These are phyloP conservation scores for Agrochola lota DNA, from an alignment of 2,888 invertebrate genomes.

Conservation along the genomic window DNA sequence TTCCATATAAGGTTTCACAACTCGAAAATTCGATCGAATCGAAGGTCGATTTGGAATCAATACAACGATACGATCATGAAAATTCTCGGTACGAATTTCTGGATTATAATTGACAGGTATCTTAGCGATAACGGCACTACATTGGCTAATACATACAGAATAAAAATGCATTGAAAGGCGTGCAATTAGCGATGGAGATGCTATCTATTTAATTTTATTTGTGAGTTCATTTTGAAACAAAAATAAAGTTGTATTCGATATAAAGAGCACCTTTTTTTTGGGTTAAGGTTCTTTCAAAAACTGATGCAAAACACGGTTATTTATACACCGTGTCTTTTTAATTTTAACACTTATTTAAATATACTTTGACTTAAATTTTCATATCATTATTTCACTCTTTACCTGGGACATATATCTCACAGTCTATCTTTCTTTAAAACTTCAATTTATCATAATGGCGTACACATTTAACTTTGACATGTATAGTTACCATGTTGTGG, in stretches of 20 bases:
- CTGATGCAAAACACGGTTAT: not conserved
- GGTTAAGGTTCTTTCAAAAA: conserved; percentile 46
- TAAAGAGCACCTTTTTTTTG: conserved; percentile 25
- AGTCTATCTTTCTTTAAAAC: not conserved
- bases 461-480: not conserved
- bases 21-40: conserved; percentile 69
- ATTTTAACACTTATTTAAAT: not conserved
- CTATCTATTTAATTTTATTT: conserved; percentile 60
- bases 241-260: conserved; percentile 35
- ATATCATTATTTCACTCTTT: not conserved
- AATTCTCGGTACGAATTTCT: conserved; percentile 61
- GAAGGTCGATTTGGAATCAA: conserved; percentile 71
- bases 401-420: not conserved
- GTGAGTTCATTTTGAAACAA: conserved; percentile 42
- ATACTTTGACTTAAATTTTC: not conserved
- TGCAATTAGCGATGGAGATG: conserved; percentile 52
- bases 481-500: conserved; percentile 10
- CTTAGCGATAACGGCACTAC: conserved; percentile 55
- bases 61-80: conserved; percentile 65
- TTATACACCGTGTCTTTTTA: not conserved
- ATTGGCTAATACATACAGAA: conserved; percentile 50
- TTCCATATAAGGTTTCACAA: conserved; percentile 76
- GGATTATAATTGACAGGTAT: conserved; percentile 67
- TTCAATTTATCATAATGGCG: conserved; percentile 7
- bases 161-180: conserved; percentile 52